Evolutionary conservation across 2,797 vertebrate genomes (phyloP), one percentile per base, ranked within the genome.

Genomic region (Lagocephalus sceleratus): DNA sequence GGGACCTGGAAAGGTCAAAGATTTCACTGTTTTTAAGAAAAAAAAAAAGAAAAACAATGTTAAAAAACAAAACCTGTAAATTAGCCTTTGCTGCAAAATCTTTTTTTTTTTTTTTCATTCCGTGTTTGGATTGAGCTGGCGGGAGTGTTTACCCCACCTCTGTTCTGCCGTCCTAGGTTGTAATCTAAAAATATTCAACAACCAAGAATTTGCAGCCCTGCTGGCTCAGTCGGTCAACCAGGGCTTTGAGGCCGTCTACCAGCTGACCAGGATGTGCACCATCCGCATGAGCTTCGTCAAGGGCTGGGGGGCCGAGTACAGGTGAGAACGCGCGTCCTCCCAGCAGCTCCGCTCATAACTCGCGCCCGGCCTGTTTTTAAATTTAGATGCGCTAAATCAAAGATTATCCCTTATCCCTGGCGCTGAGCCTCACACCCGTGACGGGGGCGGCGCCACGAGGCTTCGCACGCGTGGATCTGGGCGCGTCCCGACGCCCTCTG

Each of bases 241-340:
- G 81, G 97, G 97, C 46, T 99, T 99, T 60, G 97, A 99, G 85
- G 97, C 97, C 0, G 97, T 99, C 20, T 99, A 99, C 84, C 97
- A 99, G 74, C 91, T 99, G 80, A 99, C 97, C 75, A 93, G 97
- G 90, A 99, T 99, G 97, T 99, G 97, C 80, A 99, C 97, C 78
- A 99, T 99, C 85, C 93, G 97, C 81, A 99, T 99, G 97, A 99
- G 97, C 80, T 99, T 99, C 56, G 97, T 99, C 64, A 99, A 99
- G 92, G 97, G 97, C 59, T 99, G 97, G 97, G 97, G 97, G 61
- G 97, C 97, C 0, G 97, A 99, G 75, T 99, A 99, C 90, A 94
- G 96, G 96, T 98, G 85, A 79, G 75, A 3, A 4, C 0, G 23
- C 19, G 20, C 15, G 11, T 1, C 12, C 39, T 7, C 7, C 12